Base-by-base conservation (phyloP, 2,113 vertebrate genomes). In the Rhizomys pruinosus region DNA sequence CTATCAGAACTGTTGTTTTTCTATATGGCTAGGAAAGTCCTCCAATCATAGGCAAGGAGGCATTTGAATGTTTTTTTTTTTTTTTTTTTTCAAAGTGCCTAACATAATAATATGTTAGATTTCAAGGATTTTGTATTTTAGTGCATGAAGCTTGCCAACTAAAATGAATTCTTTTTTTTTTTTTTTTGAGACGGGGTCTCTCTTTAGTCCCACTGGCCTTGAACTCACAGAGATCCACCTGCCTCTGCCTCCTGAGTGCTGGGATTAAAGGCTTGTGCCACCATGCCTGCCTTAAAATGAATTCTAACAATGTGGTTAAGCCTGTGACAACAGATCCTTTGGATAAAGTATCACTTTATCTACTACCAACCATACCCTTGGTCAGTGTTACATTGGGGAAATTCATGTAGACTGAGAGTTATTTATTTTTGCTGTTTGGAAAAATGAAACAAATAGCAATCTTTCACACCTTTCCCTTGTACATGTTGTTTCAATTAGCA, bases 71-170 rank as follows among this genome's bases (percentile, higher is more conserved):
- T 22, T 72, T 63, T 55, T 34, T n/a, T n/a, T n/a, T n/a, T n/a
- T n/a, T n/a, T n/a, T n/a, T n/a, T n/a, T n/a, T 20, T 89, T 87
- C 74, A 78, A 91, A 47, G 61, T 74, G 5, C 44, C 77, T 82
- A 84, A 57, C 19, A 78, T 34, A 68, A n/a, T 52, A 63, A 47
- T 47, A 13, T 84, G 34, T 69, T 52, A 79, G 52, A 25, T 22
- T 89, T 63, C n/a, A 89, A 23, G 7, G 57, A 47, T 25, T 29
- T 27, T 23, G 47, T 37, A 13, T 82, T 89, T 95, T 80, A 80
- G 37, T 32, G 52, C 2, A 25, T 11, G 47, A 94, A 78, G 8
- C 17, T 82, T 52, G 34, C 79, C 92, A 74, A 85, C 52, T 11
- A 79, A 85, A 1, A 4, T 19, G 32, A 12, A 52, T 86, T 71